Percentiles rank a stretch among this genome's conserved stretches.
phyloP scores from a whole-genome alignment of 2,797 vertebrate genomes.

The Phrynocephalus forsythii region DNA sequence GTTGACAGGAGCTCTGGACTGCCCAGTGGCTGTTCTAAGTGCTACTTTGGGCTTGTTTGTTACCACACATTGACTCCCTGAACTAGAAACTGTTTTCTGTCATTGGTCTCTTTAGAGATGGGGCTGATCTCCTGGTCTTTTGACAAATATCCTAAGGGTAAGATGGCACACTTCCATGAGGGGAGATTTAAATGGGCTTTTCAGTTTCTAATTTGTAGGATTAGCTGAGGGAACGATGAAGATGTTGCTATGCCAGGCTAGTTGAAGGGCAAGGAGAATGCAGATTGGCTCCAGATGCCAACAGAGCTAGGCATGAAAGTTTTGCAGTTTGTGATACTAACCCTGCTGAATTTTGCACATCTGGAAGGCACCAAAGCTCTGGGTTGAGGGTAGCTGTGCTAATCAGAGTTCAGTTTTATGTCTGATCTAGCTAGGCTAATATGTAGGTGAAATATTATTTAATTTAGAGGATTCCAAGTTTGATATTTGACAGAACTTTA shows the following conservation, averaged over 20 bases:
- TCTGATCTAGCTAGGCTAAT: background rate
- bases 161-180: background rate
- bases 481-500: no score
- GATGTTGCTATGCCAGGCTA: conserved; percentile 15
- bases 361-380: no score
- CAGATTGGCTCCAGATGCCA: conserved; percentile 21
- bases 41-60: conserved; percentile 11
- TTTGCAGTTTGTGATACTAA: background rate
- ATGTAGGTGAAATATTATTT: background rate
- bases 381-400: no score
- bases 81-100: conserved; percentile 25
- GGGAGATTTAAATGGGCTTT: conserved; percentile 4
- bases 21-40: background rate
- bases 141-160: conserved; percentile 21
- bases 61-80: conserved; percentile 19
- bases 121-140: conserved; percentile 21
- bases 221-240: conserved; percentile 11
- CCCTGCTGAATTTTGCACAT: background rate
- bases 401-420: background rate
- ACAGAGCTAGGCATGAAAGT: background rate
- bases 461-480: no score
- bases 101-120: conserved; percentile 22
- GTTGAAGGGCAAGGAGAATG: conserved; percentile 13
- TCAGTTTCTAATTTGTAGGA: conserved; percentile 21
- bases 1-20: background rate